Conservation (phyloP, 2,888 invertebrate genomes). For the Microplitis deprimator region DNA sequence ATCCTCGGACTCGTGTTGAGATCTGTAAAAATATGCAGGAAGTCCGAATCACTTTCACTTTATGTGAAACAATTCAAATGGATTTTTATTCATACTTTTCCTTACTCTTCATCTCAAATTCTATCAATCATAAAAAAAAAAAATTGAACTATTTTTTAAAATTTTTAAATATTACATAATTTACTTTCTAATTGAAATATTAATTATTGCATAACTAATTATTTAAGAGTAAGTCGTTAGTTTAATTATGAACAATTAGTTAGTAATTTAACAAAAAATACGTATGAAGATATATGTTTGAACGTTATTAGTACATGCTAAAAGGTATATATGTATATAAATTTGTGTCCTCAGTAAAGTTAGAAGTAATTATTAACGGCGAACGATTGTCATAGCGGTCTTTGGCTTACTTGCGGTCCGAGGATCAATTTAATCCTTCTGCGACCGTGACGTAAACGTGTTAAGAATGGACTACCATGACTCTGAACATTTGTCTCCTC, state of each 20-base stretch:
- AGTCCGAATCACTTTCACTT: conserved; percentile 65
- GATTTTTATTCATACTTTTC: conserved; percentile 33
- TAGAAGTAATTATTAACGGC: conserved; percentile 64
- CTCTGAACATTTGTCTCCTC: conserved; percentile 39
- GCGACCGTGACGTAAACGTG: conserved; percentile 66
- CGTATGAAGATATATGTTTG: neutral
- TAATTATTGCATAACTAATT: neutral
- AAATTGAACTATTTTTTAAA: neutral
- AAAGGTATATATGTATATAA: neutral
- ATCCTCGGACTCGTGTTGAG: conserved; percentile 21
- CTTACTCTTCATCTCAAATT: conserved; percentile 31
- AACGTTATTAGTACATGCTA: neutral
- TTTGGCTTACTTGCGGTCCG: conserved; percentile 68
- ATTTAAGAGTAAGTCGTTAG: neutral
- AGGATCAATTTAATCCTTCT: conserved; percentile 65
- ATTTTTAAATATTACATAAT: neutral
- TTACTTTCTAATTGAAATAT: neutral
- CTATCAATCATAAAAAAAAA: conserved; percentile 4
- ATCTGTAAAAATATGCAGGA: conserved; percentile 53
- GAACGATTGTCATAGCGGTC: conserved; percentile 69
- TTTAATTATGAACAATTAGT: neutral
- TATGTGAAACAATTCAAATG: conserved; percentile 22
- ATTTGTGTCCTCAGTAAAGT: conserved; percentile 4
- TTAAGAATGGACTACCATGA: conserved; percentile 48
- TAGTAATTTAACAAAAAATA: neutral